phyloP scores from a whole-genome alignment of 2,797 vertebrate species.

The Danio kyathit region DNA sequence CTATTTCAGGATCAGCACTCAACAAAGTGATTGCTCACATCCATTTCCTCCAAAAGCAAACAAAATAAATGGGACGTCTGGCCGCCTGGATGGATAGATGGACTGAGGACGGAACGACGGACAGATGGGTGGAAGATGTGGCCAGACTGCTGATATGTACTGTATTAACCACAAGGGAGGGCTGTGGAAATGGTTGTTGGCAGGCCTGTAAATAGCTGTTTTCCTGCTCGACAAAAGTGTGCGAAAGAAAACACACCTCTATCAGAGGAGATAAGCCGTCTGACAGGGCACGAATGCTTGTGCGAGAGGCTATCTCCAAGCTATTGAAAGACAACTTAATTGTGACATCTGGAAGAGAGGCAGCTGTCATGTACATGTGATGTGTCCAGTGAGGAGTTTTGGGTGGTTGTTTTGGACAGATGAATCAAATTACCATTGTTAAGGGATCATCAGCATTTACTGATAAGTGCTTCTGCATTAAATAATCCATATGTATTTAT shows the following conservation, averaged over 20 bases:
- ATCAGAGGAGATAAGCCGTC: constrained; percentile 26
- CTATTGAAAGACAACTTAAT: constrained; percentile 50
- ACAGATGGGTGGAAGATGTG: constrained; percentile 64
- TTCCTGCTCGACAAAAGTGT: constrained; percentile 69
- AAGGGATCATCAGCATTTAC: neutral
- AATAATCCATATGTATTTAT: no score
- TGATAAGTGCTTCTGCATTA: no score
- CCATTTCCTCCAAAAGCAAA: constrained; percentile 66
- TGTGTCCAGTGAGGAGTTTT: constrained; percentile 11
- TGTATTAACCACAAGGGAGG: constrained; percentile 69
- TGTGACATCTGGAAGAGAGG: constrained; percentile 37
- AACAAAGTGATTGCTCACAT: constrained; percentile 67
- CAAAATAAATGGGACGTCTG: constrained; percentile 39
- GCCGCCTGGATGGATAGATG: constrained; percentile 59
- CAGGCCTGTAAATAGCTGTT: constrained; percentile 78
- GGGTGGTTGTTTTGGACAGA: neutral
- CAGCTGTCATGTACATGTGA: constrained; percentile 28
- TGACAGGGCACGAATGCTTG: constrained; percentile 17
- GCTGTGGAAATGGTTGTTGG: constrained; percentile 74
- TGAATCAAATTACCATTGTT: neutral
- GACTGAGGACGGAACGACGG: constrained; percentile 58
- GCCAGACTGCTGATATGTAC: constrained; percentile 71
- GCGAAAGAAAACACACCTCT: constrained; percentile 63
- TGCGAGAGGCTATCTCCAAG: constrained; percentile 7
- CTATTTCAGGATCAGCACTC: constrained; percentile 65